These are phyloP conservation scores for Anarrhichthys ocellatus DNA, from an alignment of 2,113 vertebrate genomes.

Conservation along the genomic window DNA sequence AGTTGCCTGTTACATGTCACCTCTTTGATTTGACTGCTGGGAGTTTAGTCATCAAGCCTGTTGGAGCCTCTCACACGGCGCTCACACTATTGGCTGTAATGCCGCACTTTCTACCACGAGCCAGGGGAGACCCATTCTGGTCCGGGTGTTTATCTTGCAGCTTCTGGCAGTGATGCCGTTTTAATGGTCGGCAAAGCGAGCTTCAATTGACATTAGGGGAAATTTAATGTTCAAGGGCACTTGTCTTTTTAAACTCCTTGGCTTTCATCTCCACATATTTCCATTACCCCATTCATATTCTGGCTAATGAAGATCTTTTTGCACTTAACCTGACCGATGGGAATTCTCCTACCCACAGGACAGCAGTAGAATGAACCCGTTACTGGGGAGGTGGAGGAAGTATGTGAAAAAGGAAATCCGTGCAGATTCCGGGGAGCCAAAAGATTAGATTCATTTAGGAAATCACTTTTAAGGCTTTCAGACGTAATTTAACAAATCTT, in stretches of 20 bases:
- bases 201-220: slow-evolving; percentile 25
- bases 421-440: slow-evolving; percentile 22
- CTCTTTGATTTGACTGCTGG: slow-evolving; percentile 1
- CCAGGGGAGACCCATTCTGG: slow-evolving; percentile 2
- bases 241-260: slow-evolving; percentile 29
- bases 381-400: slow-evolving; percentile 22
- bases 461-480: slow-evolving; percentile 19
- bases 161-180: slow-evolving; percentile 27
- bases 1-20: not conserved
- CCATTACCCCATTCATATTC: slow-evolving; percentile 33
- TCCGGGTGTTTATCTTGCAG: slow-evolving; percentile 7
- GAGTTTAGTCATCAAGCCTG: not conserved
- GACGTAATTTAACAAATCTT: slow-evolving; percentile 15
- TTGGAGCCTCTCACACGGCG: not conserved
- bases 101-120: not conserved
- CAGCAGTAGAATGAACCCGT: slow-evolving; percentile 8
- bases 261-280: slow-evolving; percentile 20
- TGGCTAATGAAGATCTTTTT: slow-evolving; percentile 39
- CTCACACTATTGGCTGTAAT: slow-evolving; percentile 20
- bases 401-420: slow-evolving; percentile 16
- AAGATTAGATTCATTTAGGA: slow-evolving; percentile 14
- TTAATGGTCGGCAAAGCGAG: slow-evolving; percentile 38
- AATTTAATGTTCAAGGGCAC: slow-evolving; percentile 19
- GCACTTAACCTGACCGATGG: slow-evolving; percentile 45
- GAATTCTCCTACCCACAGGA: slow-evolving; percentile 9